phyloP scores from a whole-genome alignment of 2,888 invertebrate genomes.

The Agriopis marginaria region DNA sequence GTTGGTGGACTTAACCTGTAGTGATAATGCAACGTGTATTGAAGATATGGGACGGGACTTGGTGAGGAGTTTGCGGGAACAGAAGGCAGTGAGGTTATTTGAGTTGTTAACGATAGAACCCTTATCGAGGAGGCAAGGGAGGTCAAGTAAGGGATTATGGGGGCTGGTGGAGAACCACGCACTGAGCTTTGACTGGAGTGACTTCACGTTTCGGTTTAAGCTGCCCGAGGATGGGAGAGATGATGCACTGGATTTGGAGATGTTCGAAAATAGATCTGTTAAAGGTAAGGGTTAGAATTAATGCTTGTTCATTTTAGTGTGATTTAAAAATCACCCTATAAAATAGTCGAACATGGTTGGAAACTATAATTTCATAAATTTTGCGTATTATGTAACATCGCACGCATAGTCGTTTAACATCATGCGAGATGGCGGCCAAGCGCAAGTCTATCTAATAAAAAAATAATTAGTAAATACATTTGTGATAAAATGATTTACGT shows the following conservation, averaged over 20 bases:
- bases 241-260: constrained; percentile 80
- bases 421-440: too few relatives aligned
- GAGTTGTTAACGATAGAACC: constrained; percentile 86
- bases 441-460: too few relatives aligned
- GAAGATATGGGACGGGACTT: constrained; percentile 82
- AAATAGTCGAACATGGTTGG: too few relatives aligned
- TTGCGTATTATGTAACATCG: too few relatives aligned
- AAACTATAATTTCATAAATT: too few relatives aligned
- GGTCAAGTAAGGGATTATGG: constrained; percentile 72
- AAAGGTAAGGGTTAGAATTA: constrained; percentile 65
- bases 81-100: constrained; percentile 83
- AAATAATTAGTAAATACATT: too few relatives aligned
- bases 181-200: constrained; percentile 84
- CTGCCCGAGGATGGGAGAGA: constrained; percentile 74
- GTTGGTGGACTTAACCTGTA: constrained; percentile 80
- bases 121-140: constrained; percentile 69
- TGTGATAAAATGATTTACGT: too few relatives aligned
- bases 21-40: constrained; percentile 88
- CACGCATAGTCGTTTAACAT: too few relatives aligned
- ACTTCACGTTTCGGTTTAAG: constrained; percentile 82
- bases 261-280: constrained; percentile 77
- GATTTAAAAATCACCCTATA: too few relatives aligned
- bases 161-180: constrained; percentile 83
- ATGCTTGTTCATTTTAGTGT: too few relatives aligned
- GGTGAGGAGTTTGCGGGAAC: constrained; percentile 80